Conservation (phyloP, 1,140 invertebrate species). For the Adelges cooleyi region DNA sequence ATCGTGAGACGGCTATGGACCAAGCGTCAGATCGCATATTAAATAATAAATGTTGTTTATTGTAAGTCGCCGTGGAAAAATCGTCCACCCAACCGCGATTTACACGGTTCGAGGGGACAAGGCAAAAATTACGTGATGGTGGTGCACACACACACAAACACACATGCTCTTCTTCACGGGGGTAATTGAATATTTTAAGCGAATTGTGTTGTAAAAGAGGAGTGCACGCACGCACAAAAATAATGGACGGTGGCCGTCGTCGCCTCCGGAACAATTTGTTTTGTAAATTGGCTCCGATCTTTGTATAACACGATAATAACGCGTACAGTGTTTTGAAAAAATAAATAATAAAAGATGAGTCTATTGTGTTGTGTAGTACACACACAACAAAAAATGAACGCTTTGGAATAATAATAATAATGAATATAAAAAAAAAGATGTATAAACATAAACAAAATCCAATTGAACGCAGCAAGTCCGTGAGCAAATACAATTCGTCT, state of each 20-base stretch:
- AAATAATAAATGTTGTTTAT: too few relatives aligned
- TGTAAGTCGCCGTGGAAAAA: too few relatives aligned
- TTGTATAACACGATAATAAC: constrained; percentile 25
- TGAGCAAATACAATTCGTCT: constrained; percentile 29
- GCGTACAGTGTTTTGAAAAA: constrained; percentile 25
- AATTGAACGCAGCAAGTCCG: constrained; percentile 22
- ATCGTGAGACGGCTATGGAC: too few relatives aligned
- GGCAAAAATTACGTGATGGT: background rate
- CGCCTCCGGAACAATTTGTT: constrained; percentile 21
- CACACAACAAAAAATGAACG: constrained; percentile 18
- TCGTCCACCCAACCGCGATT: background rate
- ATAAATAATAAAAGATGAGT: constrained; percentile 2
- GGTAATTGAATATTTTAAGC: constrained; percentile 19
- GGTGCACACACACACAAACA: too few relatives aligned
- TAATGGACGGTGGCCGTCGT: constrained; percentile 8
- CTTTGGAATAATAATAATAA: constrained; percentile 23
- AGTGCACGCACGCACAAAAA: background rate
- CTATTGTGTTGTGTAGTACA: constrained; percentile 18
- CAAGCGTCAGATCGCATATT: too few relatives aligned
- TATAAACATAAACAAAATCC: constrained; percentile 29
- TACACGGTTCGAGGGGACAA: background rate
- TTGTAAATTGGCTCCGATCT: constrained; percentile 27
- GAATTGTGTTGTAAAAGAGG: background rate
- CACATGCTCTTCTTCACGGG: background rate
- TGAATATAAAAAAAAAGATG: constrained; percentile 18